A percentile compares a stretch with the other conserved stretches of the same genome.
phyloP scores from a whole-genome alignment of 2,113 vertebrate species.

The Heptranchias perlo region DNA sequence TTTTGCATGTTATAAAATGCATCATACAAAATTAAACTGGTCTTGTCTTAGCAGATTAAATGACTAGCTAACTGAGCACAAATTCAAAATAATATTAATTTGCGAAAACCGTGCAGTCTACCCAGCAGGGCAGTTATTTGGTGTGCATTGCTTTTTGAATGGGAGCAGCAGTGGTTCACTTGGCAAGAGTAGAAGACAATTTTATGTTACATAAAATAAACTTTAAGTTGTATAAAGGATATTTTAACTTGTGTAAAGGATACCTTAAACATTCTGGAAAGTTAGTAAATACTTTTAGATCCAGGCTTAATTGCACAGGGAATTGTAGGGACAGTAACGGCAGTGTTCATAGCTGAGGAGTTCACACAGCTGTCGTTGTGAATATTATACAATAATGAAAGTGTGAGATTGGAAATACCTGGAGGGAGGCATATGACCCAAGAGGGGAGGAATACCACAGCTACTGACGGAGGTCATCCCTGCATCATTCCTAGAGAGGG shows the following conservation, averaged over 20 bases:
- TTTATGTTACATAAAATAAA: not conserved
- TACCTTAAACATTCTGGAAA: not conserved
- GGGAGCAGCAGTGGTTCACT: too few relatives aligned
- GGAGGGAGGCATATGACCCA: not conserved
- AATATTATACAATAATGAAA: not conserved
- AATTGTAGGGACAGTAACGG: not conserved
- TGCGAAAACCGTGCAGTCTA: too few relatives aligned
- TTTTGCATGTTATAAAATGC: too few relatives aligned
- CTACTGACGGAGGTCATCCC: too few relatives aligned
- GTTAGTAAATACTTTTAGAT: not conserved
- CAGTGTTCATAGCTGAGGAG: not conserved
- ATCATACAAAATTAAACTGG: too few relatives aligned
- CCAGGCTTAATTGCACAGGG: too few relatives aligned
- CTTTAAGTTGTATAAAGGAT: not conserved
- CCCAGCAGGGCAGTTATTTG: too few relatives aligned
- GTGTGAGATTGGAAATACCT: not conserved
- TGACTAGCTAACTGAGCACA: too few relatives aligned
- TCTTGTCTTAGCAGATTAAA: too few relatives aligned
- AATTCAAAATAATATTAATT: too few relatives aligned
- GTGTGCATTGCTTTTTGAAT: too few relatives aligned
- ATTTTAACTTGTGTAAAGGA: not conserved
- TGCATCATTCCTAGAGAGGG: not conserved
- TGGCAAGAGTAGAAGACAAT: too few relatives aligned
- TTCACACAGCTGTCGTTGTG: not conserved
- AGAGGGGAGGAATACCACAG: not conserved